Evolutionary conservation across 2,888 invertebrate genomes (phyloP).

Genomic region (Hirtodrosophila cameraria): DNA sequence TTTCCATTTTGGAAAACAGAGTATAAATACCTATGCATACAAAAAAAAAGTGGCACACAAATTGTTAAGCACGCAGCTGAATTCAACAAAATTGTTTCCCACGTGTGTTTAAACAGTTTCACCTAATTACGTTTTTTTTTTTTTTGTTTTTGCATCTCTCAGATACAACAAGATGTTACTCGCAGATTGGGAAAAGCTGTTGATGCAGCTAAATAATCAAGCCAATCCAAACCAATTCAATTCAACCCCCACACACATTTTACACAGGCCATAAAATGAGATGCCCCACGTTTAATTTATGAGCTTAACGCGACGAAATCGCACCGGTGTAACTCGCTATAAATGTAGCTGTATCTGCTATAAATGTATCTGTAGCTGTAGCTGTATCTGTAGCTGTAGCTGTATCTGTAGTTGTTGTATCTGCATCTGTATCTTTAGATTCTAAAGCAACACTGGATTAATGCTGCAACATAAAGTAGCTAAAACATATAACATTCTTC

Average conservation of each 20-base stretch:
- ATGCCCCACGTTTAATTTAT: slow-evolving; percentile 58
- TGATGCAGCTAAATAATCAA: slow-evolving; percentile 26
- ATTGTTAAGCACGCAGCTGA: slow-evolving; percentile 26
- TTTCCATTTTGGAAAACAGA: too few relatives aligned
- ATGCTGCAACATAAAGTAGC: slow-evolving; percentile 12
- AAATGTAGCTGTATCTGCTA: slow-evolving; percentile 15
- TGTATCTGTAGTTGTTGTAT: slow-evolving; percentile 4
- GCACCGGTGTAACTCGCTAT: slow-evolving; percentile 26
- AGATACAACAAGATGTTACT: slow-evolving; percentile 21
- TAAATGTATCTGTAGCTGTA: slow-evolving; percentile 10
- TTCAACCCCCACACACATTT: slow-evolving; percentile 7
- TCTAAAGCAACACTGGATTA: slow-evolving; percentile 53
- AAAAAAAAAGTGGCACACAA: slow-evolving; percentile 45
- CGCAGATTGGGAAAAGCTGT: background rate
- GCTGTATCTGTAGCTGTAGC: slow-evolving; percentile 2
- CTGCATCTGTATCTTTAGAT: slow-evolving; percentile 13
- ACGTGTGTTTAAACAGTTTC: slow-evolving; percentile 60
- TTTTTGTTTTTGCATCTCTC: slow-evolving; percentile 21
- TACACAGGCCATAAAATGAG: slow-evolving; percentile 43
- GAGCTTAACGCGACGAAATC: slow-evolving; percentile 50
- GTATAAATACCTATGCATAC: background rate
- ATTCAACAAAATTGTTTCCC: slow-evolving; percentile 50
- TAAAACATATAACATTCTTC: slow-evolving; percentile 38
- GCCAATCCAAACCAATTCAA: slow-evolving; percentile 8
- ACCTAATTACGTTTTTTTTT: slow-evolving; percentile 48